These are phyloP conservation scores for Gryllus longicercus DNA, from an alignment of 2,888 invertebrate genomes.

Conservation along the genomic window DNA sequence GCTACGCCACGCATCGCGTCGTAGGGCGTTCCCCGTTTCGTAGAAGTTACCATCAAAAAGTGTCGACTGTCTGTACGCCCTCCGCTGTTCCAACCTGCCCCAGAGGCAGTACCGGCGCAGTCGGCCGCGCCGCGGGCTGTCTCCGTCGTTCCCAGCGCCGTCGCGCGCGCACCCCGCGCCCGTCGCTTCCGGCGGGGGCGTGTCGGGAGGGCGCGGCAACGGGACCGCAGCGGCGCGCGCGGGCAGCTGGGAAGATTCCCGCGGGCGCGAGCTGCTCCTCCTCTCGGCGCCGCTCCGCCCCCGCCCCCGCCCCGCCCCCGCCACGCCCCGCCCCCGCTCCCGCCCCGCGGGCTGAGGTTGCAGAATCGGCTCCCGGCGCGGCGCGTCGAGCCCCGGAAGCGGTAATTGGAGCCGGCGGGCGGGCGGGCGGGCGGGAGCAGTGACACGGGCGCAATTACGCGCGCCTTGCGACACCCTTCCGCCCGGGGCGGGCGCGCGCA, in stretches of 20 bases:
- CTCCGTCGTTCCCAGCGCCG: too few relatives aligned
- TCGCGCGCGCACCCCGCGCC: neutral
- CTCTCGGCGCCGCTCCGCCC: neutral
- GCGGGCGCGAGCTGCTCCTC: neutral
- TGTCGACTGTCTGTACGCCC: too few relatives aligned
- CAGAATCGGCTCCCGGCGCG: neutral
- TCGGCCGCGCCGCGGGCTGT: too few relatives aligned
- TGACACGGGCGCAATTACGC: neutral
- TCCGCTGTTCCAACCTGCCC: too few relatives aligned
- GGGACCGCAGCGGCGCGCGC: neutral
- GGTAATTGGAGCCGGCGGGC: neutral
- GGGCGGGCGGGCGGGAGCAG: neutral
- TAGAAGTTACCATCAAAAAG: too few relatives aligned
- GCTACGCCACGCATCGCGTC: too few relatives aligned
- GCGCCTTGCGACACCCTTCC: conserved; percentile 3
- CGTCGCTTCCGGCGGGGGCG: neutral
- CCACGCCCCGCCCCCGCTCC: neutral
- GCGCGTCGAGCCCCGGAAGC: neutral
- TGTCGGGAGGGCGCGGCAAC: neutral
- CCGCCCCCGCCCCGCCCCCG: neutral
- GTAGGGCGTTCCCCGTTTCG: too few relatives aligned
- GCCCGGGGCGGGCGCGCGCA: neutral
- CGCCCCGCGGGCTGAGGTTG: neutral
- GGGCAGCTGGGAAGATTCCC: neutral
- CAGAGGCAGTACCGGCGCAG: too few relatives aligned